A percentile compares a stretch with the other conserved stretches of the same genome.
These are phyloP conservation scores for Scaptomyza montana DNA, from an alignment of 1,140 invertebrate genomes.

Conservation along the genomic window DNA sequence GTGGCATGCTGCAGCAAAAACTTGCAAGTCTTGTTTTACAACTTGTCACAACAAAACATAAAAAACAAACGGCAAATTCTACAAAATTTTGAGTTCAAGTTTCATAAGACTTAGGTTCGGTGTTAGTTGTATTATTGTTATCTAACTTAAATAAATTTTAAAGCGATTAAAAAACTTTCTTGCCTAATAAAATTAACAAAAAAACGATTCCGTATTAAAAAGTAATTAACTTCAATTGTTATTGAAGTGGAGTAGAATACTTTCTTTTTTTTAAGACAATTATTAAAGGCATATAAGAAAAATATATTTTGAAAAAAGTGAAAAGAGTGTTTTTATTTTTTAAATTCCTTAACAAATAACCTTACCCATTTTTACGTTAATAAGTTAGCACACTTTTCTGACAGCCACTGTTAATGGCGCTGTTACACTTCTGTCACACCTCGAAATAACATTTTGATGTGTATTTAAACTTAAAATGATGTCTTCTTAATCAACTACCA, in stretches of 20 bases:
- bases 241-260: too few species aligned
- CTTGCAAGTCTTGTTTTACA: background rate
- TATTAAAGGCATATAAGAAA: too few species aligned
- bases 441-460: constrained; percentile 30
- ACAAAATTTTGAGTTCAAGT: constrained; percentile 13
- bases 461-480: constrained; percentile 73
- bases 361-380: too few species aligned
- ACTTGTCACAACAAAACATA: constrained; percentile 14
- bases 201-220: too few species aligned
- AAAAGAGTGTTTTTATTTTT: too few species aligned
- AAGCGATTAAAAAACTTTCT: too few species aligned
- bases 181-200: too few species aligned
- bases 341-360: too few species aligned
- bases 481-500: constrained; percentile 71
- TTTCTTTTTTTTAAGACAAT: too few species aligned
- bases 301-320: too few species aligned
- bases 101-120: background rate
- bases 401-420: constrained; percentile 30
- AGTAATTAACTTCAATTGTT: too few species aligned
- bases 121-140: background rate
- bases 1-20: constrained; percentile 34
- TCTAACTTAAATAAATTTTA: background rate
- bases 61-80: constrained; percentile 11
- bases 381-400: constrained; percentile 3
- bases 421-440: background rate